These are phyloP conservation scores for Bovichtus diacanthus DNA, from an alignment of 2,797 vertebrate species.

Conservation along the genomic window DNA sequence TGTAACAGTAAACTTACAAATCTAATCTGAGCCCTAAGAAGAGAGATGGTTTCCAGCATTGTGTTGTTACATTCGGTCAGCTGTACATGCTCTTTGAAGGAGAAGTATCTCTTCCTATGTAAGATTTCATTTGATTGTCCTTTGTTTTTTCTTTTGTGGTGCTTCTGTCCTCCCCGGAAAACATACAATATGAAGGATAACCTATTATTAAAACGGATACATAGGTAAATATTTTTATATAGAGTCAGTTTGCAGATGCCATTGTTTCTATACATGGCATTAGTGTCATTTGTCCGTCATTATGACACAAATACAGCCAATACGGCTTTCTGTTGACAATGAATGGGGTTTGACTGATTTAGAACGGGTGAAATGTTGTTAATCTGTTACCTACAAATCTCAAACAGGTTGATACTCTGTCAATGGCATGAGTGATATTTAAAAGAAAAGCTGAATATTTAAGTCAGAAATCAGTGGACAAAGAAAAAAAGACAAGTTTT, in stretches of 20 bases:
- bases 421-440: background rate
- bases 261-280: constrained; percentile 7
- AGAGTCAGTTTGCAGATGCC: background rate
- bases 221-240: background rate
- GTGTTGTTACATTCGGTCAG: constrained; percentile 14
- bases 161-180: constrained; percentile 1
- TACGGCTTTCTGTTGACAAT: constrained; percentile 7
- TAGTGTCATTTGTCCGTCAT: background rate
- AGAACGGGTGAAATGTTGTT: background rate
- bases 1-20: constrained; percentile 83
- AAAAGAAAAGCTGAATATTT: background rate
- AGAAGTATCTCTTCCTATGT: background rate
- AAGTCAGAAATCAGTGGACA: constrained; percentile 9
- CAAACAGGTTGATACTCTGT: background rate
- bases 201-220: background rate
- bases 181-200: background rate
- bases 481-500: constrained; percentile 22
- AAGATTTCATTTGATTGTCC: background rate
- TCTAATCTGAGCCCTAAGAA: constrained; percentile 73
- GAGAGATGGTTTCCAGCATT: constrained; percentile 2
- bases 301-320: constrained; percentile 10
- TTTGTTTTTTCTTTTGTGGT: background rate
- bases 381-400: background rate
- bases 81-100: constrained; percentile 19
- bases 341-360: background rate